A percentile compares a stretch with the other conserved stretches of the same genome.
Conservation (phyloP, 2,113 vertebrate genomes). For the Poecilia latipinna region DNA sequence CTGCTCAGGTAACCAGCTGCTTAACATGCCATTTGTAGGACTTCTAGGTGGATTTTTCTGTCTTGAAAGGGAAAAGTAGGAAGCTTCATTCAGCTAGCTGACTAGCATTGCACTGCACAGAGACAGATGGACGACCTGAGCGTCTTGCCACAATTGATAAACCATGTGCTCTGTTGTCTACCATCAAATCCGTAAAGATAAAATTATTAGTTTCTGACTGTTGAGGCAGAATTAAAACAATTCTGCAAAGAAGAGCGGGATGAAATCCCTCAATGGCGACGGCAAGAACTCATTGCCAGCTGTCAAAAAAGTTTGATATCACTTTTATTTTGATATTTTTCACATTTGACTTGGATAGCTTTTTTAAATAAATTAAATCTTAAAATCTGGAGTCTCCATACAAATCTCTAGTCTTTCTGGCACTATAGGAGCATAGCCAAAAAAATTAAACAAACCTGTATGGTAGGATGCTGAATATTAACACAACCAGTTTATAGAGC, state of each 20-base stretch:
- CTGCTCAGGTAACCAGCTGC: neutral
- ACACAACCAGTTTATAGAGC: conserved; percentile 39
- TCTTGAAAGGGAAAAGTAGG: neutral
- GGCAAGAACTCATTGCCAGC: neutral
- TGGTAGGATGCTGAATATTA: conserved; percentile 42
- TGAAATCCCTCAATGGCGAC: neutral
- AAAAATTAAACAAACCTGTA: neutral
- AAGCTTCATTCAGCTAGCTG: neutral
- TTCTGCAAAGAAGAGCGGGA: neutral
- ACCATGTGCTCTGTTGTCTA: neutral
- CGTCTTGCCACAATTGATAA: neutral
- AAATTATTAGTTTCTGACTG: neutral
- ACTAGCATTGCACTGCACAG: neutral
- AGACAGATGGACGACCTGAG: neutral
- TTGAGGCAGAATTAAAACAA: neutral
- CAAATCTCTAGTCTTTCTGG: too few species aligned
- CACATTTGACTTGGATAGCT: neutral
- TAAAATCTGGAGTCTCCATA: neutral
- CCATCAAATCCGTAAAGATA: neutral
- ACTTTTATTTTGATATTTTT: too few species aligned
- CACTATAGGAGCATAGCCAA: neutral
- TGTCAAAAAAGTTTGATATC: neutral
- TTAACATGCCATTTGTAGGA: neutral
- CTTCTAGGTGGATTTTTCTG: neutral
- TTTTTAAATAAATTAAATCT: neutral